Evolutionary conservation across 2,797 vertebrate genomes (phyloP), one percentile per base, ranked within the genome.

Genomic region (Lophotriccus pileatus): DNA sequence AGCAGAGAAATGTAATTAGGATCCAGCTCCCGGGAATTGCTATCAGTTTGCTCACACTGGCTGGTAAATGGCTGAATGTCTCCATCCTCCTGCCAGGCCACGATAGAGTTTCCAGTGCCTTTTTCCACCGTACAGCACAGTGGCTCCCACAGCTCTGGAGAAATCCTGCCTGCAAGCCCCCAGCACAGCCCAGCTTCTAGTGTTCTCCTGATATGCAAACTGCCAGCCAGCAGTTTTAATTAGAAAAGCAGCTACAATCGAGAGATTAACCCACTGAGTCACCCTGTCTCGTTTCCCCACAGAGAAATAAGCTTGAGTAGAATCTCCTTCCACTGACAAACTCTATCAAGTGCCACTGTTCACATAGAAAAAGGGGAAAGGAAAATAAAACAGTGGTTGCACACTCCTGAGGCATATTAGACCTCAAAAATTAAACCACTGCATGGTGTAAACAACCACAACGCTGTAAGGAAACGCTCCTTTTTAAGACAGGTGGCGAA

Each of bases 21-120:
- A 76, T 28, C 62, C 84, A 68, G 58, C 78, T 58, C 58, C 50
- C 66, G 92, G 84, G 25, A 96, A 92, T 73, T 79, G 91, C 62
- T 97, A 97, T 97, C 97, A 84, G 94, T 82, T 96, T 70, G 79
- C 86, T 97, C 95, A 85, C 13, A 3, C 36, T 89, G 96, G 76
- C 93, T 94, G 86, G 92, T 78, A 93, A 96, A 94, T 37, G 93
- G 87, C 94, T 97, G 97, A 97, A 96, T 41, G 27, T 93, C 93
- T 97, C 91, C 95, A 88, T 72, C 74, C 37, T 1, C 79, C 94
- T 91, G 88, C 83, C 27, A 27, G 73, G 58, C 88, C 60, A 82
- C 2, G 44, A 95, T 72, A 90, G 93, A 82, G 73, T 97, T 97
- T 97, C 97, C 80, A 66, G 84, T 28, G 46, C 49, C 56, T 84